Base-by-base conservation (phyloP, 2,888 invertebrate species). In the Brenthis hecate region DNA sequence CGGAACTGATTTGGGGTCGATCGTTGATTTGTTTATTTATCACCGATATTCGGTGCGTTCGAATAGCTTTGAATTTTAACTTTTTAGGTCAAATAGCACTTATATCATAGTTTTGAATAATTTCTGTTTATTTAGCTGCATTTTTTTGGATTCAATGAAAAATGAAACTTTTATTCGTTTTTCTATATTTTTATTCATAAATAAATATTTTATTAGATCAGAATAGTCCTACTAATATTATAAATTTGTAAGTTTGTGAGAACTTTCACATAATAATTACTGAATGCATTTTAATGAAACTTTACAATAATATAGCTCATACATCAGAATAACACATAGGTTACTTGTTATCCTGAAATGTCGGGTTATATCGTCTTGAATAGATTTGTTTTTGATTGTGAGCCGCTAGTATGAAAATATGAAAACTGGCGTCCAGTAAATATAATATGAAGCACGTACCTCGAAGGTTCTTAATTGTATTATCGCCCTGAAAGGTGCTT, bases 381-480 rank as follows among this genome's bases (percentile, higher is more conserved):
- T 19, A 19, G 19, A 19, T 19, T 19, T 19, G 19, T 19, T 19
- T 19, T 19, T 19, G 19, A 19, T 19, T 19, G 19, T 19, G 19
- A 19, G 19, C 19, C 19, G 19, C 19, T 19, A 19, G 11, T 11
- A 43, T 11, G 36, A 43, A 43, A 8, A 11, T 43, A 11, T 43
- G 28, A n/a, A 48, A 48, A n/a, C 6, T n/a, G 13, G 6, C 16
- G 13, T 62, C 53, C 43, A 62, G 32, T n/a, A 55, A 55, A 65
- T 13, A n/a, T 6, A 19, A n/a, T 6, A 19, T 32, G 13, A 51
- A 19, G n/a, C 62, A 50, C 50, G 53, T 19, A 81, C 82, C 82
- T 82, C 83, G 83, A 71, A 85, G 85, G 86, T 78, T 83, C 82
- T 81, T 85, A 83, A 85, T 86, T 84, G 80, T 81, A 83, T 83